Base-by-base conservation (phyloP, 2,797 vertebrate genomes). In the Bradypus variegatus region DNA sequence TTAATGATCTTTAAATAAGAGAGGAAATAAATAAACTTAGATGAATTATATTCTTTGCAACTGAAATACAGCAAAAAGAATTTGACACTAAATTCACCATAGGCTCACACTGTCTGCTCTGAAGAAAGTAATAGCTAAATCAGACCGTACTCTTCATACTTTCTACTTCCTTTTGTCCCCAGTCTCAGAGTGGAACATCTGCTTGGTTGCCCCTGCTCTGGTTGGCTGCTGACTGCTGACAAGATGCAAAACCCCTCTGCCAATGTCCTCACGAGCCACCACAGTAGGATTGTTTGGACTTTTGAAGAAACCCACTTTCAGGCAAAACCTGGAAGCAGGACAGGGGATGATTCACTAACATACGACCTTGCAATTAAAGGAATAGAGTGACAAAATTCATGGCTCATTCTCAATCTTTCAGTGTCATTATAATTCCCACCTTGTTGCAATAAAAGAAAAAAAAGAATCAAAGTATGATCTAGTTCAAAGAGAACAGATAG, bases 1-100 rank as follows among this genome's bases (percentile, higher is more conserved):
- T 50, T 33, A 58, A 58, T 48, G 9, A 79, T 65, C 85, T 76
- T 92, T 81, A 93, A 93, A 58, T 41, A 78, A 91, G 48, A 90
- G 73, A n/a, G 86, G n/a, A 82, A 64, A 76, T 55, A 60, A 85
- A 80, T 79, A 84, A 90, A 58, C 29, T 86, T 16, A 67, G 27
- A 73, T 64, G 29, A 76, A 76, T 72, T 55, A 9, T 82, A 14
- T 75, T 83, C 27, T 48, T 69, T 95, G 55, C 62, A 58, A 55
- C 36, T 86, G n/a, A 89, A 60, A 36, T 29, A 79, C 78, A 41
- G 21, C 36, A 79, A 36, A 64, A 64, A 31, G 12, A 81, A 86
- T 36, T 82, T 25, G 18, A 83, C 12, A 55, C 11, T 29, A 33
- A 29, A 65, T 67, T 67, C 13, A 67, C 31, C 31, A 60, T 62